phyloP scores from a whole-genome alignment of 2,113 vertebrate genomes.

The Cololabis saira region DNA sequence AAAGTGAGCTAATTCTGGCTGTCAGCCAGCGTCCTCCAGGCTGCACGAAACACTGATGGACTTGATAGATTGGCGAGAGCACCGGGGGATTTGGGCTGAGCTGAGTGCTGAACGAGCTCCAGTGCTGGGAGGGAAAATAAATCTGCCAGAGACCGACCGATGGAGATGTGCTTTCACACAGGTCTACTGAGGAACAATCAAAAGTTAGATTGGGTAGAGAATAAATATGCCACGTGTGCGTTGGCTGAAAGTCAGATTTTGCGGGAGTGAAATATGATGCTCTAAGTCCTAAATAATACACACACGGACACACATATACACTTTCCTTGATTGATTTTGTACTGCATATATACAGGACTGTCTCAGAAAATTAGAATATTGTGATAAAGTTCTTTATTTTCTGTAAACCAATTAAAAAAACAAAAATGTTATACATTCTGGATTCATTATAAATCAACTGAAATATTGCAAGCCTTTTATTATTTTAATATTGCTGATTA shows the following conservation, averaged over 20 bases:
- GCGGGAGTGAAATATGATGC: constrained; percentile 3
- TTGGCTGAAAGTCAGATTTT: background rate
- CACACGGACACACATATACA: too few relatives aligned
- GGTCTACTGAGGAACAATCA: constrained; percentile 54
- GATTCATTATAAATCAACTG: too few relatives aligned
- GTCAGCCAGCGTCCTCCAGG: constrained; percentile 66
- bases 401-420: too few relatives aligned
- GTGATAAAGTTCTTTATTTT: too few relatives aligned
- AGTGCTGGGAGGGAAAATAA: constrained; percentile 60
- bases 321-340: too few relatives aligned
- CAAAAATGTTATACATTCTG: too few relatives aligned
- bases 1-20: constrained; percentile 58
- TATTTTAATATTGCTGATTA: too few relatives aligned
- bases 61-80: constrained; percentile 64
- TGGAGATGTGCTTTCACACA: constrained; percentile 30
- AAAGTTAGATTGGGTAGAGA: constrained; percentile 43
- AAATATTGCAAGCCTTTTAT: too few relatives aligned
- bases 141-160: constrained; percentile 55
- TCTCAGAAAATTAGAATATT: too few relatives aligned
- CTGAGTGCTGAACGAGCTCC: constrained; percentile 48
- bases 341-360: too few relatives aligned
- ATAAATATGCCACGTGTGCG: constrained; percentile 36
- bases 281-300: background rate
- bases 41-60: constrained; percentile 71
- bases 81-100: constrained; percentile 52